Base-by-base conservation (phyloP, 2,888 invertebrate genomes). In the Disparrhopalites patrizii region DNA sequence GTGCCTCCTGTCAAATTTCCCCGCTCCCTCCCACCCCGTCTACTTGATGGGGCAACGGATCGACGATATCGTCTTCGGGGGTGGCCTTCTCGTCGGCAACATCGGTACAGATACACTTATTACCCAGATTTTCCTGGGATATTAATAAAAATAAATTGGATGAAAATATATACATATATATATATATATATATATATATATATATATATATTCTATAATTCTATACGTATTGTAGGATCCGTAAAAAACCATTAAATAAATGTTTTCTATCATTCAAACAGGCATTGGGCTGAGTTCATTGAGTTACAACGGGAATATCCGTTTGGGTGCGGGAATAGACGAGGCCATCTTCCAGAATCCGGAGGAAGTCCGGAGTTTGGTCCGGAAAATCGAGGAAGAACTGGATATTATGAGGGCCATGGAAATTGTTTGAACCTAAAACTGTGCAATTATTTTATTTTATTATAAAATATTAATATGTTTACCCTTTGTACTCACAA, bases 61-160 rank as follows among this genome's bases (percentile, higher is more conserved):
- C 8, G 64, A 65, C 38, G 64, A 65, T 23, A 50, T 65, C 28
- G 50, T 65, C 18, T 65, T 65, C 38, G 64, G 64, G 2, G 64
- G 64, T 7, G 64, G 64, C 10, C 57, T 65, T 20, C 7, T 65
- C 2, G 64, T 65, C 10, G 64, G 64, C 3, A 65, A 65, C 43
- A 56, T 64, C 8, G 64, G 64, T 64, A 47, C 30, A 13, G n/a
- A n/a, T n/a, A n/a, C n/a, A n/a, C n/a, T n/a, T n/a, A n/a, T n/a
- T n/a, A n/a, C n/a, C n/a, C n/a, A n/a, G n/a, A n/a, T n/a, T n/a
- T n/a, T n/a, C n/a, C n/a, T n/a, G n/a, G n/a, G n/a, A n/a, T n/a
- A n/a, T n/a, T n/a, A n/a, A n/a, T n/a, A n/a, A n/a, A n/a, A n/a
- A n/a, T n/a, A n/a, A n/a, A n/a, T n/a, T n/a, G n/a, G n/a, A n/a